Evolutionary conservation across 2,797 vertebrate species (phyloP).

Genomic region (Lerista edwardsae): DNA sequence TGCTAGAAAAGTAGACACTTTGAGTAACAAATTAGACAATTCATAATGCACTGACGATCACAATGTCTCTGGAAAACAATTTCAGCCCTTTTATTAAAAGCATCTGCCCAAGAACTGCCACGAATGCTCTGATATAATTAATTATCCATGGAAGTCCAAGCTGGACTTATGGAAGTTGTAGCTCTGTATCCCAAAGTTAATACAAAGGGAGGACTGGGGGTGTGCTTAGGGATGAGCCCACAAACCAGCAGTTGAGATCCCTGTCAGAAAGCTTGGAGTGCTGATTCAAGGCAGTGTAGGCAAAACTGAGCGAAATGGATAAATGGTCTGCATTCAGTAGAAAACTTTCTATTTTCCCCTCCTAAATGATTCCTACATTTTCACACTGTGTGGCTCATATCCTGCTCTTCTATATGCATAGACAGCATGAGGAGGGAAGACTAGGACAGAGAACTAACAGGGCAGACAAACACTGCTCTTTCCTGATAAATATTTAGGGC

Average conservation of each 20-base stretch:
- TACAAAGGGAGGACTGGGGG: not conserved
- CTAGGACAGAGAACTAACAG: not conserved
- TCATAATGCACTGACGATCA: not conserved
- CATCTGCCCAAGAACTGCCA: not conserved
- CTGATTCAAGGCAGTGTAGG: no score
- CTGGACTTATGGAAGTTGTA: not conserved
- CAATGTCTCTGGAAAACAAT: not conserved
- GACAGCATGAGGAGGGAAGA: not conserved
- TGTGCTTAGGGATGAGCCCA: no score
- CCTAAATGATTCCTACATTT: not conserved
- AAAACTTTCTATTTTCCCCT: no score
- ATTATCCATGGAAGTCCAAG: not conserved
- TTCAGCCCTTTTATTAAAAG: not conserved
- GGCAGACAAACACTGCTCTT: not conserved
- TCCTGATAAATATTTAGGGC: not conserved
- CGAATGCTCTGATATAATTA: not conserved
- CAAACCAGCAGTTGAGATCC: no score
- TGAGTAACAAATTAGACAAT: no score
- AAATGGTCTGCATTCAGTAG: no score
- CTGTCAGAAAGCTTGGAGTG: no score
- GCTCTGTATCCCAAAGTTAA: not conserved
- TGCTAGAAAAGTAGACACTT: not conserved
- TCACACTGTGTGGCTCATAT: not conserved
- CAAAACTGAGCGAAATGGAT: no score
- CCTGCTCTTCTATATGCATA: not conserved